Base-by-base conservation (phyloP, 2,888 invertebrate species). In the Eueremaeus valkanovi region DNA sequence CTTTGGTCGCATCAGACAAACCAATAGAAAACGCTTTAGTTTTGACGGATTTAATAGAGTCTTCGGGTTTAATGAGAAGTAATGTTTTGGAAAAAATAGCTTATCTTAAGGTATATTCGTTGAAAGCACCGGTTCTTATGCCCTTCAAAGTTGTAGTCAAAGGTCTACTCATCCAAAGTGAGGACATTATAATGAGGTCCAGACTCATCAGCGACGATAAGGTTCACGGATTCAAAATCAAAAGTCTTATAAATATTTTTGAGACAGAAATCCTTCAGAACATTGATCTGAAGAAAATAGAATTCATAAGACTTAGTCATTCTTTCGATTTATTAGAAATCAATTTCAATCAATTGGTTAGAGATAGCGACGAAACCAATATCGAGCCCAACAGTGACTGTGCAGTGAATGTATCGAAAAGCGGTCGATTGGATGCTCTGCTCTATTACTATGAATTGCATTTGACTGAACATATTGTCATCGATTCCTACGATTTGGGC, bases 401-500 rank as follows among this genome's bases (percentile, higher is more conserved):
- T 61, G 6, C 16, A 3, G 61, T 61, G 1, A n/a, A 61, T 61
- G 31, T 61, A 1, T 18, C 6, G 1, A 31, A 61, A 31, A 6
- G 3, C 9, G 61, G 61, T 16, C 29, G 16, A 31, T 61, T 61
- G 5, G 27, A 61, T 61, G 61, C 61, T 11, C 3, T 61, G 3
- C 61, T 61, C 3, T 61, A 61, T 61, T 61, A 31, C 31, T 61
- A 61, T 61, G 61, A 61, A 61, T 61, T 61, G 61, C 16, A 61
- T 61, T 61, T 61, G 31, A 61, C 61, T 16, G 16, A 61, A 31
- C 5, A 61, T 16, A 33, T 61, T 31, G 18, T 61, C 2, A 18
- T 61, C 16, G 31, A 18, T 31, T 31, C 61, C 9, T 3, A 31
- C 2, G 61, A 61, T 31, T 31, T 61, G 31, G 16, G 31, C 3